Evolutionary conservation across 2,797 vertebrate genomes (phyloP), one percentile per base, ranked within the genome.

Genomic region (Melanotaenia maccullochi): DNA sequence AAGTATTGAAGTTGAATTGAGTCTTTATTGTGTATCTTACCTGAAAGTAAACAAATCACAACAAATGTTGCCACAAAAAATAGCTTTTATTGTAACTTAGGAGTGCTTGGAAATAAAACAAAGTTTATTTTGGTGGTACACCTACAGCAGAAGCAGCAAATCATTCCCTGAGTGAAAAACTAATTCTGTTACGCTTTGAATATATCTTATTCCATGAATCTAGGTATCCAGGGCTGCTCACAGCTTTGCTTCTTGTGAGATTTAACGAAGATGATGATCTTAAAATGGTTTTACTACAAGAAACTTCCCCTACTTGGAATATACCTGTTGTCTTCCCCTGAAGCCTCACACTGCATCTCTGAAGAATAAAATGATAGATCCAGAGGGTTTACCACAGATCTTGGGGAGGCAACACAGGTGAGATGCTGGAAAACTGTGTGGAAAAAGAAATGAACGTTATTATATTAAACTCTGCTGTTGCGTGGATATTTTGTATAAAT

Each of bases 191-290:
- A 93, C 94, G 85, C 90, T 94, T 93, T 95, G 92, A 94, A 94
- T 93, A 94, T 93, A 94, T 95, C 93, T 95, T 87, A 93, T 94
- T 87, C 90, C 90, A 75, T 90, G 86, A 93, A 95, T 94, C 93
- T 93, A 95, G 95, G 95, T 95, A 78, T 87, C 94, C 94, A 93
- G 87, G 86, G 93, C 90, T 86, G 87, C 90, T 92, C 92, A 89
- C 90, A 91, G 85, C 92, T 92, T 92, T 94, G 91, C 92, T 84
- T 90, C 94, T 93, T 94, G 93, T 93, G 93, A 90, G 93, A 90
- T 93, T 91, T 85, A 94, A 93, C 63, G 93, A 94, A 91, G 94
- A 94, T 83, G 93, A 90, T 90, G 93, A 85, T 92, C 92, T 93
- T 89, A 91, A 93, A 93, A 91, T 88, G 93, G 92, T 92, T 93